Base-by-base conservation (phyloP, 2,113 vertebrate genomes). In the Andinoacara biseriatus region DNA sequence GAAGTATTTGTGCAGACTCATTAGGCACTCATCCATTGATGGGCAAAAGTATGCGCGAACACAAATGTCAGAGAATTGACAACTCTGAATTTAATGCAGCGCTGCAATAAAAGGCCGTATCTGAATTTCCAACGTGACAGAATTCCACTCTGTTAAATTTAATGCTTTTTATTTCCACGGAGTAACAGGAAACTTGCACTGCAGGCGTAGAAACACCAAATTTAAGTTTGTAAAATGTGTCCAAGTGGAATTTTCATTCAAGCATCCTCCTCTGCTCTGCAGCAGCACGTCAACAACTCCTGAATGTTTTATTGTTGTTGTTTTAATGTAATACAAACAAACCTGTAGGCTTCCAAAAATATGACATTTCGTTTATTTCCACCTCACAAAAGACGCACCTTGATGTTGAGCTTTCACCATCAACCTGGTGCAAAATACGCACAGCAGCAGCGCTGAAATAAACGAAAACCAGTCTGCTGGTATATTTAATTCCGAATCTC, bases 251-350 rank as follows among this genome's bases (percentile, higher is more conserved):
- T 31, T 81, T 11, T 43, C 43, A 31, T 29, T 43, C 13, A 72
- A 82, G 61, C 77, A 90, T 24, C 85, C 75, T 89, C 82, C 59
- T 58, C 80, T 75, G 77, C 86, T 17, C 80, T 80, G 85, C 79
- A 76, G 81, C 82, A 54, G 20, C 56, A 18, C 18, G 76, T 82
- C 75, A 83, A 56, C 33, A 80, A 86, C 78, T 24, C 31, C 61
- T 33, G 56, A 29, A 57, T 33, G 75, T 38, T 89, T 85, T 91
- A 76, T 90, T 90, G 33, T 18, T 49, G 49, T 69, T 7, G 26
- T 10, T n/a, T n/a, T n/a, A n/a, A 49, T 49, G 22, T 31, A 69
- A 29, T 52, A 67, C 22, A 67, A 67, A 85, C 83, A 87, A 26
- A 5, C 3, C 17, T 40, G 13, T 56, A 57, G 20, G 10, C 11